A percentile compares a stretch with the other conserved stretches of the same genome.
phyloP scores from a whole-genome alignment of 1,140 invertebrate species.

The Monochamus saltuarius region DNA sequence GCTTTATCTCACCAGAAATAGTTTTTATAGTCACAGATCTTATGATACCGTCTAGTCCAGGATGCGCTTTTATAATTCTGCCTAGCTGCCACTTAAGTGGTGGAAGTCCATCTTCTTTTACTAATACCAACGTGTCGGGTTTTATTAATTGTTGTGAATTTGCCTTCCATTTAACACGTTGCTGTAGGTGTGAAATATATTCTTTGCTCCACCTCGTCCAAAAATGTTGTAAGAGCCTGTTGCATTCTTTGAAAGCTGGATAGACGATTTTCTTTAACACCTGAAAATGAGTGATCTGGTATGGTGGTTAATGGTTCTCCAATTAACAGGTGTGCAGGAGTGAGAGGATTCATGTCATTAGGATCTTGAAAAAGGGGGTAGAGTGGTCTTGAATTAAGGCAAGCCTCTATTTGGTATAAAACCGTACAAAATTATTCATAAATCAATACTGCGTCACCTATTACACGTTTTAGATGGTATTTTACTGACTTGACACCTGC shows the following conservation, averaged over 20 bases:
- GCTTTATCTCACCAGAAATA: slow-evolving; percentile 8
- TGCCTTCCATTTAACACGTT: slow-evolving; percentile 34
- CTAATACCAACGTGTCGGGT: slow-evolving; percentile 43
- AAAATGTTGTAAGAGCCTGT: slow-evolving; percentile 33
- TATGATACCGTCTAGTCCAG: slow-evolving; percentile 44
- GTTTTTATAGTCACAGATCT: slow-evolving; percentile 45
- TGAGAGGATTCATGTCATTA: slow-evolving; percentile 29
- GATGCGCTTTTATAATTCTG: slow-evolving; percentile 40
- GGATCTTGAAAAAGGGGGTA: slow-evolving; percentile 28
- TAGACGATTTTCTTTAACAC: slow-evolving; percentile 1
- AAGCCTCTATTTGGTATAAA: slow-evolving; percentile 24
- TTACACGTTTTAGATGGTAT: slow-evolving; percentile 1
- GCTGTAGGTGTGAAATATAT: slow-evolving; percentile 34
- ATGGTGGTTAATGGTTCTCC: slow-evolving; percentile 24
- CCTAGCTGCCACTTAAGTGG: slow-evolving; percentile 40
- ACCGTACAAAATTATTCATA: slow-evolving; percentile 21
- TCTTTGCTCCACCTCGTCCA: slow-evolving; percentile 40
- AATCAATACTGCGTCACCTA: neutral
- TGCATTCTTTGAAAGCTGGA: slow-evolving; percentile 11
- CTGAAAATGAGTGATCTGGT: neutral
- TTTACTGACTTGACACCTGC: neutral
- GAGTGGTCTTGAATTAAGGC: slow-evolving; percentile 35
- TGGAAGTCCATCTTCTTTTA: slow-evolving; percentile 36
- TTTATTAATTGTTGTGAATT: slow-evolving; percentile 21
- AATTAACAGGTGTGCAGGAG: slow-evolving; percentile 35